Conservation (phyloP, 1,140 invertebrate species). For the Zophobas morio region DNA sequence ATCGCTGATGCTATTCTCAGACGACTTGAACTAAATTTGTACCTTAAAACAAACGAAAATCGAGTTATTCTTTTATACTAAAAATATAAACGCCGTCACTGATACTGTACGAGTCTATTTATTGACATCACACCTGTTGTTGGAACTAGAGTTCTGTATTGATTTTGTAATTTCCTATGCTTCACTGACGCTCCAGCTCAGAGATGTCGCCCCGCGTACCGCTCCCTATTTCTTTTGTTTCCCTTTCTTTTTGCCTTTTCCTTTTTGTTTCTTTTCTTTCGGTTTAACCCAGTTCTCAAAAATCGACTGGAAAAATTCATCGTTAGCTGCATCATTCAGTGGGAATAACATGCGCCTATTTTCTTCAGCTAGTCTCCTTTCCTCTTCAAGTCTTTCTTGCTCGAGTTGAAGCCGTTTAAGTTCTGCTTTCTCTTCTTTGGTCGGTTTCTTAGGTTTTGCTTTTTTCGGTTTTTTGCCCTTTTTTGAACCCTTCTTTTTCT, state of each 20-base stretch:
- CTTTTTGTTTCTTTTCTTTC: slow-evolving; percentile 5
- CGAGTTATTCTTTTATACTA: background rate
- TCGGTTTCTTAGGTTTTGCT: slow-evolving; percentile 45
- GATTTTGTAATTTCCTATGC: no score
- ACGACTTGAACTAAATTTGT: background rate
- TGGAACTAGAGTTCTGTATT: background rate
- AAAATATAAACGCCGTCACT: slow-evolving; percentile 12
- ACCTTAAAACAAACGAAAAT: background rate
- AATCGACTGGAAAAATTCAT: slow-evolving; percentile 25
- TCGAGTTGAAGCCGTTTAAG: slow-evolving; percentile 9
- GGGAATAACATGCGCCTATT: slow-evolving; percentile 38
- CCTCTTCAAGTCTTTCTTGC: slow-evolving; percentile 14
- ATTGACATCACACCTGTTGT: slow-evolving; percentile 17
- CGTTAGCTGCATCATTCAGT: slow-evolving; percentile 22
- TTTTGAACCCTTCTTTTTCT: slow-evolving; percentile 12
- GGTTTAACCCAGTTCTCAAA: slow-evolving; percentile 14
- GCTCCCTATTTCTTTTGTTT: slow-evolving; percentile 10
- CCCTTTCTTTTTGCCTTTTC: background rate
- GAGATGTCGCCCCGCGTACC: background rate
- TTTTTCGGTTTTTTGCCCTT: slow-evolving; percentile 43
- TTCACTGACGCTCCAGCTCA: background rate
- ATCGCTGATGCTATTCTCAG: background rate
- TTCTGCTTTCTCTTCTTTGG: slow-evolving; percentile 44
- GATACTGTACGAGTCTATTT: slow-evolving; percentile 1
- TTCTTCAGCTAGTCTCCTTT: background rate